Evolutionary conservation across 2,888 invertebrate species (phyloP), one percentile per base, ranked within the genome.

Genomic region (Gari tellinella): DNA sequence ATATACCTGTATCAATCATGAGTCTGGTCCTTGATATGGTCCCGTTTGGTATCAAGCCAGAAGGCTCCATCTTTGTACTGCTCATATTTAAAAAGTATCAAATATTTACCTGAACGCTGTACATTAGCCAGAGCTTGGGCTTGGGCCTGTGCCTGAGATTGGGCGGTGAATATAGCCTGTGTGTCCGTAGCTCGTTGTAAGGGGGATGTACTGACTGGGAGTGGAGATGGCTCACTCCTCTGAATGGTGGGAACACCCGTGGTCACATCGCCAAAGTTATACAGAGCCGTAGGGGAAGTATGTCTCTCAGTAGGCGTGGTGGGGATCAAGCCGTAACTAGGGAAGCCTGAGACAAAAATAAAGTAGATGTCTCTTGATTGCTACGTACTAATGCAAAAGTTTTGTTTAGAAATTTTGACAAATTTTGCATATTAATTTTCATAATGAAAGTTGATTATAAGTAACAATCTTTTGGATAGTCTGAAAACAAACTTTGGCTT

Each of bases 241-340:
- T 88, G 83, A 43, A 88, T 83, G 62, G 81, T 86, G 21, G 84
- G 78, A 65, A 86, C 76, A 64, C 83, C 79, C n/a, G 78, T 76
- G 25, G 83, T 86, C 75, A 85, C 80, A 70, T 84, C 83, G 67
- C 81, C 80, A 72, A 84, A 81, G 74, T 90, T 88, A 63, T 89
- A 89, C 65, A 92, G 89, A 62, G 92, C 89, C 53, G 80, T 73
- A 45, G 91, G 90, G 62, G 94, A 93, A 82, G 92, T 91, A 75
- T 86, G 88, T 81, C 92, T 79, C 82, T 90, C 90, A 74, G 90
- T 89, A 25, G 41, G 43, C 89, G 95, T 93, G 93, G 94, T 93
- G 69, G 83, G 76, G 85, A 92, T 91, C 89, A 92, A 93, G 88
- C 93, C 91, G 86, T 92, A 93, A 88, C 93, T 92, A 86, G 93